Conservation (phyloP, 2,797 vertebrate genomes). For the Scomberomorus guttatus region DNA sequence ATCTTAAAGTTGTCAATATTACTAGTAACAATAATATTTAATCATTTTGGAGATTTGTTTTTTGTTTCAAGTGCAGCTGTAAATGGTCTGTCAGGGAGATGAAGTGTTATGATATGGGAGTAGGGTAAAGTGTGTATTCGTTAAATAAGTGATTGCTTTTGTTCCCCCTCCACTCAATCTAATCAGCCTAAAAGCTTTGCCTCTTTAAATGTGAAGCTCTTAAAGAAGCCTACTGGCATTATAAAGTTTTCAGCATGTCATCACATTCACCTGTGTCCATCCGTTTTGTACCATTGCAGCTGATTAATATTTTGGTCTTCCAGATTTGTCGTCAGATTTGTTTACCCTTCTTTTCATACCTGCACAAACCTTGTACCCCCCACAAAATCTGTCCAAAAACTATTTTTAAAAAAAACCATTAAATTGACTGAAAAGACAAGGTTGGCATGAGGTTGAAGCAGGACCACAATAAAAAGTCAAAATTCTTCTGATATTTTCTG, state of each 20-base stretch:
- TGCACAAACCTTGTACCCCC: background rate
- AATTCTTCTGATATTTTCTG: constrained; percentile 11
- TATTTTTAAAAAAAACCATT: background rate
- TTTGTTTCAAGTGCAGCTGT: constrained; percentile 55
- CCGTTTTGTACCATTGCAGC: constrained; percentile 30
- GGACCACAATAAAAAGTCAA: background rate
- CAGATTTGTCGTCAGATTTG: background rate
- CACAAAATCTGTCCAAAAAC: background rate
- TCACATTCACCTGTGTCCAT: constrained; percentile 55
- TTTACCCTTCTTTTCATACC: constrained; percentile 20
- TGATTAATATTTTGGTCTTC: constrained; percentile 34
- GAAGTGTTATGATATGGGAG: constrained; percentile 69
- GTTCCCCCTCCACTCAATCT: constrained; percentile 67
- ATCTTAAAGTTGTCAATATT: constrained; percentile 10
- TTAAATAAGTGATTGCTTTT: constrained; percentile 80
- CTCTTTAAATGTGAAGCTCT: constrained; percentile 73
- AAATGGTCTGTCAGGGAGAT: constrained; percentile 63
- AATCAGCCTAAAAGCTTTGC: constrained; percentile 83
- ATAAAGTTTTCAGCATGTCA: constrained; percentile 66
- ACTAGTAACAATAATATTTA: constrained; percentile 32
- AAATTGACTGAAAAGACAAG: constrained; percentile 14
- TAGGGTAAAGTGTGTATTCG: constrained; percentile 64
- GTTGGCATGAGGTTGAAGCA: constrained; percentile 1
- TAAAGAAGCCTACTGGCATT: constrained; percentile 60
- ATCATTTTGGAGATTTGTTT: constrained; percentile 41